These are phyloP conservation scores for Sebastes fasciatus DNA, from an alignment of 2,113 vertebrate species.

Conservation along the genomic window DNA sequence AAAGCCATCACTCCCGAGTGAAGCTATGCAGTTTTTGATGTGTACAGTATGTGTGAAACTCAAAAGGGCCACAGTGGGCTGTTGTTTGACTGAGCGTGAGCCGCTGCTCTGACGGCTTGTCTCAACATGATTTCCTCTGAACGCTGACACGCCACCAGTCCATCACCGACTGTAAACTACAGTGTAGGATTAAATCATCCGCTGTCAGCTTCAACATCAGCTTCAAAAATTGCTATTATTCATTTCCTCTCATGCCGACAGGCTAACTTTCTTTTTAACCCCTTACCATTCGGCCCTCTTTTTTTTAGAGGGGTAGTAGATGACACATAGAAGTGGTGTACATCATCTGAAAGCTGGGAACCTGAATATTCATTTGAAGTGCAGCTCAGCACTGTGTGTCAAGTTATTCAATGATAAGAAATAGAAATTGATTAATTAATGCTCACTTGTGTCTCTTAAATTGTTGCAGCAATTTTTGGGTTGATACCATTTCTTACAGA, in stretches of 20 bases:
- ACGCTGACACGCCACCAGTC: neutral
- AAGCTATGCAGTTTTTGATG: constrained; percentile 55
- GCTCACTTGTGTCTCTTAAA: too few relatives aligned
- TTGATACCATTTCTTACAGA: too few relatives aligned
- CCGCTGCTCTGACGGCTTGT: constrained; percentile 17
- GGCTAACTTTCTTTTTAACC: neutral
- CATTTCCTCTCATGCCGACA: neutral
- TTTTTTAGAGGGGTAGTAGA: too few relatives aligned
- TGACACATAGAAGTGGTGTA: too few relatives aligned
- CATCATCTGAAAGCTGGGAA: too few relatives aligned
- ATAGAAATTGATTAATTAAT: too few relatives aligned
- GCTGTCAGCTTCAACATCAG: neutral
- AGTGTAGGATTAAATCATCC: constrained; percentile 13
- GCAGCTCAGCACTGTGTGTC: too few relatives aligned
- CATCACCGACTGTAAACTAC: neutral
- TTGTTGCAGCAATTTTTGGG: too few relatives aligned
- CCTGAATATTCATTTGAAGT: too few relatives aligned
- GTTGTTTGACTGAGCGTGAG: constrained; percentile 22
- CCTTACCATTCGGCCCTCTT: too few relatives aligned
- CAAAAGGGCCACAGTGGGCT: constrained; percentile 33
- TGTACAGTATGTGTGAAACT: constrained; percentile 64
- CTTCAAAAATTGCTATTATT: neutral
- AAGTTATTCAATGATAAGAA: too few relatives aligned
- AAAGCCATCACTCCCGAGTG: constrained; percentile 50
- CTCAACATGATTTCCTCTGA: constrained; percentile 36